phyloP scores from a whole-genome alignment of 2,113 vertebrate genomes.

The Dendropsophus ebraccatus region DNA sequence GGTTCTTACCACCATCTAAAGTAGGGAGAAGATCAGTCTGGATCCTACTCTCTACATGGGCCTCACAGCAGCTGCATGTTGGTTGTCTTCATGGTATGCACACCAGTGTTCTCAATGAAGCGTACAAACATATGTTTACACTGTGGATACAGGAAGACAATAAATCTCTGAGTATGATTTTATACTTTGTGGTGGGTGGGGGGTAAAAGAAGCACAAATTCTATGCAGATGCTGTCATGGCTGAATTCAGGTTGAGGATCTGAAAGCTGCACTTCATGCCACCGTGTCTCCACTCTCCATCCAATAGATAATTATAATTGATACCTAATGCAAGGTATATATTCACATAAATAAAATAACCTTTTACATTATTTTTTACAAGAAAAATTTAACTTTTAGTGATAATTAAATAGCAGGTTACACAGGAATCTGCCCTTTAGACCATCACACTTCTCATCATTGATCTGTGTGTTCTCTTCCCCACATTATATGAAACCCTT shows the following conservation, averaged over 20 bases:
- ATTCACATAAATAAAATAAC: background rate
- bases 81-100: no score
- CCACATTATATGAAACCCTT: background rate
- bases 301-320: background rate
- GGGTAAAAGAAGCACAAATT: background rate
- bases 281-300: background rate
- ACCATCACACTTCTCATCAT: background rate
- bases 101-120: no score
- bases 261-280: background rate
- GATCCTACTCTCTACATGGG: no score
- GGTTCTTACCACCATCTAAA: background rate
- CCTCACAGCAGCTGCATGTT: no score
- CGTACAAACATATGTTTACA: no score
- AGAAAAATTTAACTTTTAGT: background rate
- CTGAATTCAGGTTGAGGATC: background rate
- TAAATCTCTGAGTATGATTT: no score
- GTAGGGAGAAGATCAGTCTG: no score
- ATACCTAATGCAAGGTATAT: no score
- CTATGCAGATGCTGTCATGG: background rate
- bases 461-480: conserved; percentile 4
- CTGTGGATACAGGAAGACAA: no score
- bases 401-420: background rate
- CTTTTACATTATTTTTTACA: background rate
- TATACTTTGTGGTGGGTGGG: no score
- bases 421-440: background rate